These are phyloP conservation scores for Etheostoma spectabile DNA, from an alignment of 2,113 vertebrate species.

Conservation along the genomic window DNA sequence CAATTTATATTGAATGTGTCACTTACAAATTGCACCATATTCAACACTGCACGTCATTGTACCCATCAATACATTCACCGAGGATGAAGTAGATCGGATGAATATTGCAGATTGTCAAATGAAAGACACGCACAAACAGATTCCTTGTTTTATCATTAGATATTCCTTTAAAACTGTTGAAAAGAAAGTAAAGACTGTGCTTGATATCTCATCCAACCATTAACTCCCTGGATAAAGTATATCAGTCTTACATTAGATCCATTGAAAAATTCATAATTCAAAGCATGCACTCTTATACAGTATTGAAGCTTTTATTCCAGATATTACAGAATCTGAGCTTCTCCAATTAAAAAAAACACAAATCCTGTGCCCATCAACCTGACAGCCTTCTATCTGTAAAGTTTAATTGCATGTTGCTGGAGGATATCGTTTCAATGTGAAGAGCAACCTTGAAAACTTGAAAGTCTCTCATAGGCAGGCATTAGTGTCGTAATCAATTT, in stretches of 20 bases:
- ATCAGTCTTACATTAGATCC: constrained; percentile 11
- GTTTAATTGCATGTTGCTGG: constrained; percentile 41
- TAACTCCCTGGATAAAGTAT: constrained; percentile 14
- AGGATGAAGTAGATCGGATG: no score
- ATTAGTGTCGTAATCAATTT: constrained; percentile 53
- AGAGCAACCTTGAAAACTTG: constrained; percentile 38
- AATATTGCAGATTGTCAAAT: no score
- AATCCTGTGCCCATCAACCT: constrained; percentile 17
- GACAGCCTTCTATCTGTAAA: constrained; percentile 31
- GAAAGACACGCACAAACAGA: no score
- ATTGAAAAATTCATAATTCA: constrained; percentile 31
- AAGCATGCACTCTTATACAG: neutral
- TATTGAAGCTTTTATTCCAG: constrained; percentile 14
- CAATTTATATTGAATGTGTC: no score
- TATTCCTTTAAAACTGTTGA: constrained; percentile 11
- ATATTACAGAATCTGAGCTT: neutral
- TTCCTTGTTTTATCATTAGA: no score
- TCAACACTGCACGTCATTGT: no score
- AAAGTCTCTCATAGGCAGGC: constrained; percentile 24
- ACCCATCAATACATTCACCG: no score
- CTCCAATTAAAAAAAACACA: constrained; percentile 6
- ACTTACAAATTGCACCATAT: no score
- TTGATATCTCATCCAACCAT: constrained; percentile 31
- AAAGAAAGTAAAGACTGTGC: constrained; percentile 23
- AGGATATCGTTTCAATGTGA: constrained; percentile 31